Evolutionary conservation across 2,797 vertebrate genomes (phyloP).

Genomic region (Pterois miles): DNA sequence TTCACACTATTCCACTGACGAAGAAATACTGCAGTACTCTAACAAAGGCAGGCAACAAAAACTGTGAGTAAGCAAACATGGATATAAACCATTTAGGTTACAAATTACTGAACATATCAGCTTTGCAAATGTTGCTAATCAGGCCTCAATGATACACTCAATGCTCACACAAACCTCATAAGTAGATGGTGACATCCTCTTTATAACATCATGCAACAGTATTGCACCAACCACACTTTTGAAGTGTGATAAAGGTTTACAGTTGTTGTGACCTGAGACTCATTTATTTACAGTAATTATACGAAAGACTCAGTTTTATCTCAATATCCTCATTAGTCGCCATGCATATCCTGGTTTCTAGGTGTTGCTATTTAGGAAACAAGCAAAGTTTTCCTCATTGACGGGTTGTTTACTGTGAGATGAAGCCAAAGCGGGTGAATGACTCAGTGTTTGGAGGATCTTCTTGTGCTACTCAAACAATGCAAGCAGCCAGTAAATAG

Average conservation of each 20-base stretch:
- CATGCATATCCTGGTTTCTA: constrained; percentile 24
- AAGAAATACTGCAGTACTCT: neutral
- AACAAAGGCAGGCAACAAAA: neutral
- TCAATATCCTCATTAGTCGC: neutral
- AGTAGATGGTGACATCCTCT: neutral
- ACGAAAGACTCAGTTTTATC: neutral
- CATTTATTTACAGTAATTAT: constrained; percentile 17
- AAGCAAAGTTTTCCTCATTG: constrained; percentile 68
- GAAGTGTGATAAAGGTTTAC: neutral
- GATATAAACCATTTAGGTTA: neutral
- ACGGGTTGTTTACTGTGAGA: constrained; percentile 32
- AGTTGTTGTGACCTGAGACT: neutral
- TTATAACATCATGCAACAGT: neutral
- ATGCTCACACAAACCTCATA: neutral
- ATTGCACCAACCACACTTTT: neutral
- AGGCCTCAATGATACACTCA: neutral
- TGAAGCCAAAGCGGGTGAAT: constrained; percentile 71
- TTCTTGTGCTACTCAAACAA: constrained; percentile 74
- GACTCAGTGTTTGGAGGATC: constrained; percentile 72
- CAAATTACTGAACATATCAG: neutral
- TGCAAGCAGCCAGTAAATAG: constrained; percentile 81
- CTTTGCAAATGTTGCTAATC: neutral
- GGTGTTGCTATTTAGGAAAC: constrained; percentile 44
- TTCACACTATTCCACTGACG: neutral
- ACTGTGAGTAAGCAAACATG: neutral